Conservation (phyloP, 1,140 invertebrate genomes). For the Cydia fagiglandana region DNA sequence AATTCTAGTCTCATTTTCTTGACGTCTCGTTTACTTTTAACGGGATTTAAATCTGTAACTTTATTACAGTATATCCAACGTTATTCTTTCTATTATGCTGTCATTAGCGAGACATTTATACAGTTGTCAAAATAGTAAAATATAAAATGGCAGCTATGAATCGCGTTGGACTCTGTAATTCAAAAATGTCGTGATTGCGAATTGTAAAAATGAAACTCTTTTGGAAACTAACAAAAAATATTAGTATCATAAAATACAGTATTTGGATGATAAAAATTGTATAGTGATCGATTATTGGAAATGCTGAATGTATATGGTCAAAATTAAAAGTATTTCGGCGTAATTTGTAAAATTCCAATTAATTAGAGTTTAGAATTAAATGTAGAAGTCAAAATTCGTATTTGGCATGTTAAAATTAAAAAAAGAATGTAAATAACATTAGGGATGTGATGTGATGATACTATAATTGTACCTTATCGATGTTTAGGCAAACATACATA, state of each 20-base stretch:
- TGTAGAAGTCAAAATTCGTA: constrained; percentile 67
- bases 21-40: constrained; percentile 7
- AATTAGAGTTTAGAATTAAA: constrained; percentile 64
- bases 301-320: constrained; percentile 35
- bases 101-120: constrained; percentile 40
- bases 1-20: constrained; percentile 68
- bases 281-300: constrained; percentile 47
- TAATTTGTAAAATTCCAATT: constrained; percentile 64
- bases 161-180: constrained; percentile 16
- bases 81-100: constrained; percentile 48
- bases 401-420: constrained; percentile 58
- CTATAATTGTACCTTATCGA: constrained; percentile 58
- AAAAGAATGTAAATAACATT: constrained; percentile 66
- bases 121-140: constrained; percentile 45
- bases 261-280: constrained; percentile 40
- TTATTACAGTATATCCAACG: constrained; percentile 3
- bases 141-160: constrained; percentile 29
- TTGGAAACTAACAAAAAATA: constrained; percentile 32
- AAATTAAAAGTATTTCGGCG: constrained; percentile 60
- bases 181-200: constrained; percentile 28
- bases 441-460: constrained; percentile 66
- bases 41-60: neutral
- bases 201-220: neutral
- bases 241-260: constrained; percentile 25
- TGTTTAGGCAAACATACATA: constrained; percentile 57